Conservation (phyloP, 2,797 vertebrate species). For the Tenualosa ilisha region DNA sequence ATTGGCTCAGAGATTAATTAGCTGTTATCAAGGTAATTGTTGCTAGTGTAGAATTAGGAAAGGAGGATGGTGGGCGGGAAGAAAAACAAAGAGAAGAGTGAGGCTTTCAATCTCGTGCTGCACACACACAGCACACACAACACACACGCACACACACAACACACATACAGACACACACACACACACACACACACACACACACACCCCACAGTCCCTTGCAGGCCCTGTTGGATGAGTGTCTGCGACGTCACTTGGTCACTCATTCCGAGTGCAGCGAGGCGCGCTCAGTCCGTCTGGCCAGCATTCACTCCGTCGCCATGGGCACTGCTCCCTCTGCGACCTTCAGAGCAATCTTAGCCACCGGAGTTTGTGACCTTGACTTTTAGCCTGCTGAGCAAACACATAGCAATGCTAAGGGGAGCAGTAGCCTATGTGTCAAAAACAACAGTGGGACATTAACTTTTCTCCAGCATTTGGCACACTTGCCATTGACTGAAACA, state of each 20-base stretch:
- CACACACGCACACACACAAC: too few relatives aligned
- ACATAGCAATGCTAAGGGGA: neutral
- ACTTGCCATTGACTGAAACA: neutral
- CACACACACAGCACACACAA: too few relatives aligned
- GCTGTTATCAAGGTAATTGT: constrained; percentile 12
- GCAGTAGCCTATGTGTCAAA: neutral
- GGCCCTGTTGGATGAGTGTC: neutral
- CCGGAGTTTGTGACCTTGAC: neutral
- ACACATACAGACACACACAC: too few relatives aligned
- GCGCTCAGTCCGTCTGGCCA: neutral
- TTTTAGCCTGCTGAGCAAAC: constrained; percentile 11
- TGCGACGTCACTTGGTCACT: neutral
- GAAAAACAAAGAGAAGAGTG: neutral
- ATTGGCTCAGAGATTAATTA: neutral
- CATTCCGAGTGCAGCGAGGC: neutral
- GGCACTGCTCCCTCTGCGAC: neutral
- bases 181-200: neutral
- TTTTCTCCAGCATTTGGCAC: neutral
- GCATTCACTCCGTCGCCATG: neutral
- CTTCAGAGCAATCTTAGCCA: neutral
- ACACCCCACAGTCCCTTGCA: neutral
- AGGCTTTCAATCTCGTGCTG: neutral
- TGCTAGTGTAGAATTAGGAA: neutral
- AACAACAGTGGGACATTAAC: neutral
- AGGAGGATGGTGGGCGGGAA: neutral